Conservation (phyloP, 2,797 vertebrate species). For the Microctenopoma lineatum region DNA sequence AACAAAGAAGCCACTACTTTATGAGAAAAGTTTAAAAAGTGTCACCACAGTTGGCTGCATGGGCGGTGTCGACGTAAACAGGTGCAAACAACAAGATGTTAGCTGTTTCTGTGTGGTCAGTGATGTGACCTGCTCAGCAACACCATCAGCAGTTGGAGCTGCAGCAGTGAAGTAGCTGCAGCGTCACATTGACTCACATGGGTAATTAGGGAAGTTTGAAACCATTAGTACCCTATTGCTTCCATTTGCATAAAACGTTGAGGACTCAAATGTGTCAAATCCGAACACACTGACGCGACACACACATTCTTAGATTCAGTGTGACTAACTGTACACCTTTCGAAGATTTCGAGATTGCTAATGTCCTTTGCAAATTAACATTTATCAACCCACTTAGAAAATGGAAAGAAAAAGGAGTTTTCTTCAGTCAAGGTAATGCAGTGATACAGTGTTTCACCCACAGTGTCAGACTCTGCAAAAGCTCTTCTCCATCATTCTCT, state of each 20-base stretch:
- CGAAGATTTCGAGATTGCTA: not conserved
- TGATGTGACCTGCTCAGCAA: not conserved
- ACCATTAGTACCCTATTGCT: no score
- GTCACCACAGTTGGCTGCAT: not conserved
- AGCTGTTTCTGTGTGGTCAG: not conserved
- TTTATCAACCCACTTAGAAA: not conserved
- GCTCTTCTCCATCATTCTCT: conserved; percentile 23
- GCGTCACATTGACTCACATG: not conserved
- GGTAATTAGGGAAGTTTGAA: not conserved
- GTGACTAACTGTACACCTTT: not conserved
- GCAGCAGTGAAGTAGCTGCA: not conserved
- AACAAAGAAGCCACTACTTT: not conserved
- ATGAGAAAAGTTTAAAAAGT: not conserved
- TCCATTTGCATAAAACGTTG: not conserved
- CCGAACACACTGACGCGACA: not conserved
- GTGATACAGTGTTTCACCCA: not conserved
- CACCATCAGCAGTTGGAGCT: not conserved
- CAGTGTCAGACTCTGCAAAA: not conserved
- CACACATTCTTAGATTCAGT: not conserved
- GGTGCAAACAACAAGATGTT: not conserved
- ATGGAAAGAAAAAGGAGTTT: not conserved
- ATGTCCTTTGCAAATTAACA: not conserved
- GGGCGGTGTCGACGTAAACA: not conserved
- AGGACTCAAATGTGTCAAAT: not conserved
- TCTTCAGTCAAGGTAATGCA: not conserved